Conservation (phyloP, 2,113 vertebrate species). For the Fulmarus glacialis region DNA sequence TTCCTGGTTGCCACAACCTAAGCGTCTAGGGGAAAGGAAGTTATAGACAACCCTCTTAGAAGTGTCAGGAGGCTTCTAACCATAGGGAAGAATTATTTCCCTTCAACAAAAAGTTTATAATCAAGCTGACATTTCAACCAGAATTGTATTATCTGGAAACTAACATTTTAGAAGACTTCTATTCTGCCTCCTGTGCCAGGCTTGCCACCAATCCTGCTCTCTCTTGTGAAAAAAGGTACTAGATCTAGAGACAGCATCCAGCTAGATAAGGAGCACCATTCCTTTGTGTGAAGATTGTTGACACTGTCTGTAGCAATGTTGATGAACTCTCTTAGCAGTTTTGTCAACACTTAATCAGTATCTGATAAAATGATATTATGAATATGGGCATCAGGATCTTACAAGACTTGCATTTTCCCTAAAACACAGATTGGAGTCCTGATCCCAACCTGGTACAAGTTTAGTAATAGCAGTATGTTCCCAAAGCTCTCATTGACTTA, state of each 20-base stretch:
- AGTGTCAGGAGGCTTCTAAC: background rate
- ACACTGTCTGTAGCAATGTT: background rate
- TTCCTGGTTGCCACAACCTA: background rate
- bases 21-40: background rate
- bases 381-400: background rate
- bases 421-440: background rate
- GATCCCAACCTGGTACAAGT: background rate
- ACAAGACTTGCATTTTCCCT: background rate
- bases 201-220: background rate
- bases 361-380: background rate
- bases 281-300: background rate
- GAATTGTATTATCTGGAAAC: background rate
- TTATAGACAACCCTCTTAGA: accelerated
- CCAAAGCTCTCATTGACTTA: background rate
- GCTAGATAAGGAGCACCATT: background rate
- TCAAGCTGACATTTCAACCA: background rate
- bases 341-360: background rate
- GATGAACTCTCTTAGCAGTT: background rate
- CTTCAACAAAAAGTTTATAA: background rate
- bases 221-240: background rate
- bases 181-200: background rate
- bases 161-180: background rate
- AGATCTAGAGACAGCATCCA: background rate
- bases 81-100: background rate
- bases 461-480: background rate